phyloP scores from a whole-genome alignment of 1,140 invertebrate genomes.

The Scaptomyza hsui region DNA sequence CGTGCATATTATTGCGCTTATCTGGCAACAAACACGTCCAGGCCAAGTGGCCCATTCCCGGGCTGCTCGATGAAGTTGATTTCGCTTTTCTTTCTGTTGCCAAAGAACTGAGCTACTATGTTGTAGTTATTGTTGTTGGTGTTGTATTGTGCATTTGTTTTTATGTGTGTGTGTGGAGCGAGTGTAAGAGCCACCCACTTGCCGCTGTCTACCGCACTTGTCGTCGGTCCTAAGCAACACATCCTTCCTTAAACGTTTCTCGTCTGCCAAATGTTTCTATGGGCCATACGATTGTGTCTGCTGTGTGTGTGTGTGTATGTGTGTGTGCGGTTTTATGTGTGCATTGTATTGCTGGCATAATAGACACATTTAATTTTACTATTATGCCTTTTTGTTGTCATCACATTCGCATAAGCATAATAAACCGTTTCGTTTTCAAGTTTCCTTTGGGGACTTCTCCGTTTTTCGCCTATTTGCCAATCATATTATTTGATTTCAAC shows the following conservation, averaged over 20 bases:
- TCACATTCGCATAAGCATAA: conserved; percentile 81
- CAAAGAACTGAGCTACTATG: conserved; percentile 44
- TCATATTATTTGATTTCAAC: conserved; percentile 74
- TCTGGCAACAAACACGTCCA: conserved; percentile 76
- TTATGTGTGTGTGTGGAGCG: conserved; percentile 48
- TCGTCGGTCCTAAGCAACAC: conserved; percentile 66
- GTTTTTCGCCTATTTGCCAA: conserved; percentile 71
- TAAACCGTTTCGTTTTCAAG: conserved; percentile 79
- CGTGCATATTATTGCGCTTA: conserved; percentile 81
- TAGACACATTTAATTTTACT: conserved; percentile 83
- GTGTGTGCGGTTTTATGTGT: conserved; percentile 74
- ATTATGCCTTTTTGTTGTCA: conserved; percentile 82
- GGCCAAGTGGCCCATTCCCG: conserved; percentile 61
- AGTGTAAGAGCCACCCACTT: background rate
- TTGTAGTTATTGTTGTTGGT: conserved; percentile 29
- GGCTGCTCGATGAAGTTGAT: conserved; percentile 59
- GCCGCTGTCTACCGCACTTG: conserved; percentile 6
- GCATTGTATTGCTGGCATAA: conserved; percentile 80
- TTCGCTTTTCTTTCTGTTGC: conserved; percentile 48
- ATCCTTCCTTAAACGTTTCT: conserved; percentile 81
- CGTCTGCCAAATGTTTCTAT: conserved; percentile 70
- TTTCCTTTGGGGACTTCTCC: conserved; percentile 49
- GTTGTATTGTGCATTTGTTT: conserved; percentile 36
- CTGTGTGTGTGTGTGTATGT: conserved; percentile 15
- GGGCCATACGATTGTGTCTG: conserved; percentile 42